Evolutionary conservation across 2,113 vertebrate genomes (phyloP), one percentile per base, ranked within the genome.

Genomic region (Lycocorax pyrrhopterus): DNA sequence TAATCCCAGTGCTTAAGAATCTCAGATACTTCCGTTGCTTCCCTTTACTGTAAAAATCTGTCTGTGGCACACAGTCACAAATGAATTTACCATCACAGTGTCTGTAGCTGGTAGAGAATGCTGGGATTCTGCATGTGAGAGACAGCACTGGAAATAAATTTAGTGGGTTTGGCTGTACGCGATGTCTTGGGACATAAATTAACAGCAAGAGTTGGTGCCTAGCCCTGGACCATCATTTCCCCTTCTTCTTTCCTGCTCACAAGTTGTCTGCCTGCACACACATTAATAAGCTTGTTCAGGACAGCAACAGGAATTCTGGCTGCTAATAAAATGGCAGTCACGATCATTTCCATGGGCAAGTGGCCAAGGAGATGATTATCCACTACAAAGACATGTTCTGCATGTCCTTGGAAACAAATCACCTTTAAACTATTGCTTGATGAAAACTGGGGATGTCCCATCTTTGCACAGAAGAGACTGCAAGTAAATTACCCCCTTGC

Each of bases 1-100:
- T 85, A 89, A 95, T 75, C 81, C 86, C 74, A 78, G n/a, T 64
- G 52, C 77, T 92, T 71, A 89, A 92, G 91, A 89, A 90, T 89
- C 66, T 74, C 51, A 67, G 76, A 67, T 89, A 89, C 56, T 92
- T 89, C 69, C 13, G 4, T 72, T 63, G 62, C 77, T 66, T 94
- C 73, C 56, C 27, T 86, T 74, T 86, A 59, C 84, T 84, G 55
- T 90, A 92, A 94, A 89, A 92, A 74, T 90, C 83, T 75, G 32
- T 72, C 84, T 84, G 81, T 87, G 87, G 56, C 5, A 0, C 41
- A 16, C 13, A 92, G 66, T 87, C 84, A 56, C 69, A 91, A 37
- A 94, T 87, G 73, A 72, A 37, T 95, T 91, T 92, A 87, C 67
- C 87, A 90, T 71, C 43, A 7, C 39, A 32, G 44, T 46, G 87